Conservation (phyloP, 2,113 vertebrate species). For the Pipra filicauda region DNA sequence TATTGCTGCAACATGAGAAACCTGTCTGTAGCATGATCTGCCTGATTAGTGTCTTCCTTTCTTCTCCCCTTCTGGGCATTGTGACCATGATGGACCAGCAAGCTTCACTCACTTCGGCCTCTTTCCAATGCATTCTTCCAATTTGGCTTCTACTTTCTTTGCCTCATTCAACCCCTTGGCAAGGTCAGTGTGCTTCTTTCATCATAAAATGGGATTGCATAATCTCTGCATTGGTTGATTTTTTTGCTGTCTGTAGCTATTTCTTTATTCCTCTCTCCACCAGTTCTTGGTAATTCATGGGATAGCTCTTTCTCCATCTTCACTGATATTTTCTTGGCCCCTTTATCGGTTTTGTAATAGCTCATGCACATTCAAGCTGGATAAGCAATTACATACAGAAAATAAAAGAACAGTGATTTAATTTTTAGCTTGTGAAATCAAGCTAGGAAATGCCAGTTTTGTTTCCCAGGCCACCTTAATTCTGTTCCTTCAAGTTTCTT, state of each 20-base stretch:
- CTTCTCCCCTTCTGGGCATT: not conserved
- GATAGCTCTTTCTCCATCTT: not conserved
- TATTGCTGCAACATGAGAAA: not conserved
- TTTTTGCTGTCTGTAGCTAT: not conserved
- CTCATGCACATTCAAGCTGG: not conserved
- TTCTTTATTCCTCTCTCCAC: not conserved
- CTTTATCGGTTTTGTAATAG: conserved; percentile 6
- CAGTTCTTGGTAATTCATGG: not conserved
- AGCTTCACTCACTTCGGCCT: not conserved
- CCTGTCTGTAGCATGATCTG: not conserved
- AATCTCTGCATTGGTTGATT: not conserved
- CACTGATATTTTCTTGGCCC: not conserved
- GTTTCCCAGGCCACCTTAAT: not conserved
- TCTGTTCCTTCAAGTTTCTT: not conserved
- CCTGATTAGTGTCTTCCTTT: not conserved
- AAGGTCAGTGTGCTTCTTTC: conserved; percentile 10
- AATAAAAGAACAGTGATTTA: conserved; percentile 5
- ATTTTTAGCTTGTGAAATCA: conserved; percentile 15
- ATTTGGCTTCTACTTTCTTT: conserved; percentile 1
- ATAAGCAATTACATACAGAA: conserved; percentile 9
- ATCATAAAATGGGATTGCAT: not conserved
- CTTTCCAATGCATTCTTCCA: not conserved
- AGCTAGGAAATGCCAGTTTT: conserved; percentile 10
- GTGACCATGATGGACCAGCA: not conserved
- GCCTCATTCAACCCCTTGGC: not conserved